A percentile compares a stretch with the other conserved stretches of the same genome.
Evolutionary conservation across 2,113 vertebrate genomes (phyloP).

Genomic region (Dasyornis broadbenti): DNA sequence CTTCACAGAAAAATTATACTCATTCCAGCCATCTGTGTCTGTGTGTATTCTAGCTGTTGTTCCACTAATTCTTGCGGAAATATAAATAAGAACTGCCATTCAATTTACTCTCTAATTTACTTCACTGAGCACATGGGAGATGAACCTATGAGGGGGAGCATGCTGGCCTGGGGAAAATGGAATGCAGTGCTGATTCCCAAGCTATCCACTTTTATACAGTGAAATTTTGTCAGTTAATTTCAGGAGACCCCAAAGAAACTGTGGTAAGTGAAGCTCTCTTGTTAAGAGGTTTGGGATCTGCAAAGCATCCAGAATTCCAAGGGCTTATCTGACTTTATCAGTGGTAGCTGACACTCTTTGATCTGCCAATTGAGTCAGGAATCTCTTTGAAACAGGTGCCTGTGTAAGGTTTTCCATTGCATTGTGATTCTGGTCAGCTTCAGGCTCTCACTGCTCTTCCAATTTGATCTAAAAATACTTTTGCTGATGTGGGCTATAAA

Average conservation of each 20-base stretch:
- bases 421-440: slow-evolving; percentile 33
- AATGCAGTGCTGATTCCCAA: not conserved
- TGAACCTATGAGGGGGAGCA: not conserved
- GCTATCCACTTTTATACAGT: not conserved
- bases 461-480: slow-evolving; percentile 33
- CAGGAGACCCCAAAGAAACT: not conserved
- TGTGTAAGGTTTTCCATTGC: not conserved
- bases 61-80: slow-evolving; percentile 40
- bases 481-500: not conserved
- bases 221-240: not conserved
- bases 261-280: not conserved
- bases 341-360: not conserved
- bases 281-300: not conserved
- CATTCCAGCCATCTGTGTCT: not conserved
- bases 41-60: not conserved
- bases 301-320: not conserved
- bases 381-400: slow-evolving; percentile 5
- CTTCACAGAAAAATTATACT: not conserved
- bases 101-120: slow-evolving; percentile 49
- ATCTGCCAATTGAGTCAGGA: not conserved
- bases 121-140: not conserved
- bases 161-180: not conserved
- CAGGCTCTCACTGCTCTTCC: not conserved
- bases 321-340: slow-evolving; percentile 35
- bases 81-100: slow-evolving; percentile 6